A percentile compares a stretch with the other conserved stretches of the same genome.
Evolutionary conservation across 2,113 vertebrate genomes (phyloP).

Genomic region (Lycaon pictus): DNA sequence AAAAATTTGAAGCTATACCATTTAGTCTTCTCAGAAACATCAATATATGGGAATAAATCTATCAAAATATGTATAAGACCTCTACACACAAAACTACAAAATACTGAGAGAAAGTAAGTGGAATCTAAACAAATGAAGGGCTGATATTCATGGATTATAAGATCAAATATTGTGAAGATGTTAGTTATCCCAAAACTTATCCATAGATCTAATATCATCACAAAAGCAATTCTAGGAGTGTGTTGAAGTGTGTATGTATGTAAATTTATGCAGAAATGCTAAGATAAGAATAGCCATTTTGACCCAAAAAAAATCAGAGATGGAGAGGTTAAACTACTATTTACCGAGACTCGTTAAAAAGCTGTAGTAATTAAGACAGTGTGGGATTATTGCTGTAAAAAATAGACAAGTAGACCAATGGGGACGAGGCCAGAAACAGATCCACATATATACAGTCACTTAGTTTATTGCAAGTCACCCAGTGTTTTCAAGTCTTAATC

Average conservation of each 20-base stretch:
- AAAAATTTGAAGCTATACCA: not conserved
- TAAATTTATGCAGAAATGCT: conserved; percentile 24
- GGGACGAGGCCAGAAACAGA: not conserved
- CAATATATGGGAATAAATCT: not conserved
- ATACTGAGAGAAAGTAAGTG: not conserved
- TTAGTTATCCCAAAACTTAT: not conserved
- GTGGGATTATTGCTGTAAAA: not conserved
- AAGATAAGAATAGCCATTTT: not conserved
- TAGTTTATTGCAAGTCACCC: not conserved
- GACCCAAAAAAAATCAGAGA: not conserved
- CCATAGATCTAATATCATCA: not conserved
- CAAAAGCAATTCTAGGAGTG: not conserved
- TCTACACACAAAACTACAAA: not conserved
- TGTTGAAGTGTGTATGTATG: not conserved
- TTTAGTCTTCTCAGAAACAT: conserved; percentile 29
- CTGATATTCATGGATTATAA: not conserved
- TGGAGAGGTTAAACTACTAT: not conserved
- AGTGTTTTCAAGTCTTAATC: not conserved
- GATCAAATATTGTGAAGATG: not conserved
- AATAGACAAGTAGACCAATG: not conserved
- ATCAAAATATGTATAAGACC: not conserved
- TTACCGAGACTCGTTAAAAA: not conserved
- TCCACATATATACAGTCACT: not conserved
- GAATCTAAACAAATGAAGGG: not conserved
- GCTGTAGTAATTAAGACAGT: not conserved